These are phyloP conservation scores for Tinamus guttatus DNA, from an alignment of 2,113 vertebrate species.

Conservation along the genomic window DNA sequence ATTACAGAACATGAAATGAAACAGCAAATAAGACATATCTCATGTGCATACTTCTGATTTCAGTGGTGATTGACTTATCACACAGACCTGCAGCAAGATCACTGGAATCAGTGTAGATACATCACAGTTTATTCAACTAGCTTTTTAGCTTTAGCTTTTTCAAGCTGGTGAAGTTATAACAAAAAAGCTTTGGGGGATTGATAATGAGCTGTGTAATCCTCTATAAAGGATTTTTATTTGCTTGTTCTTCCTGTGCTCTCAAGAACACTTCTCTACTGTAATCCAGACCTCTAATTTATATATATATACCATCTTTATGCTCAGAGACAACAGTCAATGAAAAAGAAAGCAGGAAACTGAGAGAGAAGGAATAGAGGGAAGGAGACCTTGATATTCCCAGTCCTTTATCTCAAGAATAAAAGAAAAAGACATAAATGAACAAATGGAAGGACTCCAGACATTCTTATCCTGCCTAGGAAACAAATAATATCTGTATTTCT, in stretches of 20 bases:
- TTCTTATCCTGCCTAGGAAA: not conserved
- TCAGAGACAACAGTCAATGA: not conserved
- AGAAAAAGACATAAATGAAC: not conserved
- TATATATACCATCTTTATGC: not conserved
- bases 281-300: not conserved
- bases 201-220: conserved; percentile 19
- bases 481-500: not conserved
- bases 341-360: not conserved
- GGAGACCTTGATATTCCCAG: not conserved
- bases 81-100: conserved; percentile 8
- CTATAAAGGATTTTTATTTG: not conserved
- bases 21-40: not conserved
- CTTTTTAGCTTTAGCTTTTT: conserved; percentile 16
- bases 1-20: not conserved
- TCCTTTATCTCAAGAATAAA: not conserved
- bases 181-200: not conserved
- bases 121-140: conserved; percentile 21
- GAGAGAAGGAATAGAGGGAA: not conserved
- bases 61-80: not conserved
- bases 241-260: not conserved
- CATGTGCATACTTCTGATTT: not conserved
- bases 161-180: not conserved
- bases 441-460: not conserved
- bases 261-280: not conserved
- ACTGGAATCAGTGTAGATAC: not conserved